phyloP scores from a whole-genome alignment of 2,888 invertebrate species.

The Meteorus colon region DNA sequence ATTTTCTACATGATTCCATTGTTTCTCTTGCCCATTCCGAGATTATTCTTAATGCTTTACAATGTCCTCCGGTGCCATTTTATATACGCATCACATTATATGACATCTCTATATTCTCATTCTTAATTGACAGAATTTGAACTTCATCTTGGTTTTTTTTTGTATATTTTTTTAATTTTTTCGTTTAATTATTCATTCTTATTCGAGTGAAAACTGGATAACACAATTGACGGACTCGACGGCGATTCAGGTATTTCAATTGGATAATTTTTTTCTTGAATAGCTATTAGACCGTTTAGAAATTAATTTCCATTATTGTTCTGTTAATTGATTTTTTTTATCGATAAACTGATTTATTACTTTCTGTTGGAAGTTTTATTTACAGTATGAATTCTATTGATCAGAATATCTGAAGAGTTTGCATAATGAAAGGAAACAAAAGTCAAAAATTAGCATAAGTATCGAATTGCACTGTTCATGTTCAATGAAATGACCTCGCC shows the following conservation, averaged over 20 bases:
- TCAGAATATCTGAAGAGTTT: neutral
- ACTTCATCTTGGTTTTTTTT: constrained; percentile 27
- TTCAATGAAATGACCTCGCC: neutral
- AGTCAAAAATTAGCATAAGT: neutral
- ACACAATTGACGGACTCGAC: neutral
- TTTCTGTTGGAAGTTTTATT: constrained; percentile 14
- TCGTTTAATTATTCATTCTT: neutral
- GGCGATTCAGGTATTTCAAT: neutral
- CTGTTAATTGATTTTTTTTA: neutral
- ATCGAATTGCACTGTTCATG: neutral
- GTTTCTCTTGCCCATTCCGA: constrained; percentile 18
- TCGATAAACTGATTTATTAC: neutral
- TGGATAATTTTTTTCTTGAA: constrained; percentile 12
- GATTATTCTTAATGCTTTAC: constrained; percentile 7
- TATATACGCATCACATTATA: constrained; percentile 1
- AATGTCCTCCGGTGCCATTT: neutral
- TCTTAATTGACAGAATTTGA: constrained; percentile 30
- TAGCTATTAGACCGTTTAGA: constrained; percentile 12
- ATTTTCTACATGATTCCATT: neutral
- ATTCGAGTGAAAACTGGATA: neutral
- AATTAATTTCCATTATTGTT: constrained; percentile 11
- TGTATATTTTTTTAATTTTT: neutral
- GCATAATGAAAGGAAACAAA: neutral
- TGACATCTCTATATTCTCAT: constrained; percentile 12
- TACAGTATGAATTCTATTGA: neutral